Base-by-base conservation (phyloP, 2,113 vertebrate genomes). In the Natator depressus region DNA sequence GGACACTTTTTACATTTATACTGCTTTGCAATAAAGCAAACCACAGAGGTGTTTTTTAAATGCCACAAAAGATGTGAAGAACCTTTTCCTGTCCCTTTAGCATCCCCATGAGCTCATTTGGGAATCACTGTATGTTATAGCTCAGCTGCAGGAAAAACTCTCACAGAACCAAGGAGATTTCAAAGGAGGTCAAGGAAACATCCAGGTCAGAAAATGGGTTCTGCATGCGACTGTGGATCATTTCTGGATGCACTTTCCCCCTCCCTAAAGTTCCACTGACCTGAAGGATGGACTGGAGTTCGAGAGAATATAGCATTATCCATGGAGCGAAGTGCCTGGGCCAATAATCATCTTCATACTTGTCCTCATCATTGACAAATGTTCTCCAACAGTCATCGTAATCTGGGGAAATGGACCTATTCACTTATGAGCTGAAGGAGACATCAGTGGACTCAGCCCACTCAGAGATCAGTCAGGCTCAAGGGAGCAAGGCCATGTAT, bases 231-330 rank as follows among this genome's bases (percentile, higher is more conserved):
- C 1, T 78, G 50, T 13, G 92, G 27, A 59, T 79, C 6, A 47
- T 57, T 93, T 80, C 3, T 46, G 53, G 0, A 53, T 25, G 17
- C 35, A 17, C 69, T 75, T 86, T 38, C 46, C 14, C 54, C 22
- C 35, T 76, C 10, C 50, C 62, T 78, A 62, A 51, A 55, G 87
- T 27, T 38, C 29, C 78, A 97, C 98, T 97, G 50, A 98, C 98
- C 76, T 42, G 0, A 16, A 93, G 35, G 55, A 97, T 5, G 0
- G n/a, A 1, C 1, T 22, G 0, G 4, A 98, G 96, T 42, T 2
- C 79, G 38, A 0, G 22, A 1, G 0, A 0, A 22, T 95, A 96
- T 7, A 16, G 2, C 7, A 0, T 2, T 90, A 95, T 89, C 3
- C 1, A 38, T 12, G 13, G 0, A 3, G 2, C 0, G 1, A 94